phyloP scores from a whole-genome alignment of 1,140 invertebrate genomes.

The Hormaphis cornu region DNA sequence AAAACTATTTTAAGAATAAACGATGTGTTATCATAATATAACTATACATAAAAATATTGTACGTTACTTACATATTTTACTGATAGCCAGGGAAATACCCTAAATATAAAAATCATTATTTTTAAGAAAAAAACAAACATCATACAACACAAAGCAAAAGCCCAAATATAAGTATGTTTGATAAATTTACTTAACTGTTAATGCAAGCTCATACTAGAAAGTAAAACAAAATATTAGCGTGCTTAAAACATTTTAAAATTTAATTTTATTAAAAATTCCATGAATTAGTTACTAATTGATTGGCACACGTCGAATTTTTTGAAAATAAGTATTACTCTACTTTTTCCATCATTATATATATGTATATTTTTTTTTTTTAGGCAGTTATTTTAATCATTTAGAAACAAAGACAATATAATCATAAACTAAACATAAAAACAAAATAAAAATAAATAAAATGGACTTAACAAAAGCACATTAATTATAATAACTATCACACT shows the following conservation, averaged over 20 bases:
- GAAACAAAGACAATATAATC: background rate
- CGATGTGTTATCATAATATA: background rate
- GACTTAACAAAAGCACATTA: background rate
- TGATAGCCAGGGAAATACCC: background rate
- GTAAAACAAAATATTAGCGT: background rate
- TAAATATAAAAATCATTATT: background rate
- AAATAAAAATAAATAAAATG: conserved; percentile 11
- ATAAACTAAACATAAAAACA: conserved; percentile 20
- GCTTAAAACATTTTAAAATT: background rate
- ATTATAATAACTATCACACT: conserved; percentile 23
- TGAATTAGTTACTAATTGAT: background rate
- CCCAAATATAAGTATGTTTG: background rate
- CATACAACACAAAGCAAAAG: background rate
- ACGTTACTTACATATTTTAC: background rate
- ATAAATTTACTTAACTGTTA: background rate
- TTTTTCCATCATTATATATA: too few relatives aligned
- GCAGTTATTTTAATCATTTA: conserved; percentile 6
- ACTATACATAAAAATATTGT: background rate
- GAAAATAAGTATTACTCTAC: background rate
- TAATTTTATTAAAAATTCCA: background rate
- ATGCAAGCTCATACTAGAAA: background rate
- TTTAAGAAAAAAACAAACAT: background rate
- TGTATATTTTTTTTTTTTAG: background rate
- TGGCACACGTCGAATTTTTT: background rate
- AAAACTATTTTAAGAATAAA: too few relatives aligned